phyloP scores from a whole-genome alignment of 2,797 vertebrate species.

The Lagodon rhomboides region DNA sequence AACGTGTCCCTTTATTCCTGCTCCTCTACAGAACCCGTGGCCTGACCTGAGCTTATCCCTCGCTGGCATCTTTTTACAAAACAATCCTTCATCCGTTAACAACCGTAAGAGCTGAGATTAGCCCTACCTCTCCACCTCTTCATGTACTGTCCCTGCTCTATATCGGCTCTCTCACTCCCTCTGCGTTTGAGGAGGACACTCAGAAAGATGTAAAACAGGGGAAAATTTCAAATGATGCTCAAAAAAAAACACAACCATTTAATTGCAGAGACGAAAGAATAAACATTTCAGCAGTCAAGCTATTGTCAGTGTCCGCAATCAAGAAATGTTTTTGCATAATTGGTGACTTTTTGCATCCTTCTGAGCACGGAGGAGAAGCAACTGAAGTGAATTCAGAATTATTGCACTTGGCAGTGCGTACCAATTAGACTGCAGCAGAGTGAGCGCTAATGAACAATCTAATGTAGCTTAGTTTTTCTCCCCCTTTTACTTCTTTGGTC shows the following conservation, averaged over 20 bases:
- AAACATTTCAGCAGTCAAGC: slow-evolving; percentile 63
- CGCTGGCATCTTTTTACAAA: slow-evolving; percentile 30
- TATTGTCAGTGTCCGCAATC: slow-evolving; percentile 61
- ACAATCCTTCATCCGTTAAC: slow-evolving; percentile 47
- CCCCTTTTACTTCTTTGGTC: slow-evolving; percentile 31
- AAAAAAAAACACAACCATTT: slow-evolving; percentile 9
- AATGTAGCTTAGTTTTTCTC: slow-evolving; percentile 28
- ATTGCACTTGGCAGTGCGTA: slow-evolving; percentile 48
- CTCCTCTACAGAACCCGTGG: background rate
- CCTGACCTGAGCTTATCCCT: slow-evolving; percentile 29
- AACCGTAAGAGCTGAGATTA: slow-evolving; percentile 48
- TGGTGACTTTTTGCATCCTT: slow-evolving; percentile 64
- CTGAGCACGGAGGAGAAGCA: slow-evolving; percentile 51
- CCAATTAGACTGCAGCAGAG: slow-evolving; percentile 63
- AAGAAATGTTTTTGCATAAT: slow-evolving; percentile 59
- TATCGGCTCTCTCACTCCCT: slow-evolving; percentile 9
- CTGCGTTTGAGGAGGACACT: slow-evolving; percentile 21
- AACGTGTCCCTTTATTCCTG: background rate
- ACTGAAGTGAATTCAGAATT: slow-evolving; percentile 55
- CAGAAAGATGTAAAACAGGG: slow-evolving; percentile 43
- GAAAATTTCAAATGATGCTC: slow-evolving; percentile 44
- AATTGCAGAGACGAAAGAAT: slow-evolving; percentile 52
- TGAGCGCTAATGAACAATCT: slow-evolving; percentile 61
- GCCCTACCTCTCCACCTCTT: slow-evolving; percentile 40
- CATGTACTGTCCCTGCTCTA: background rate